Conservation (phyloP, 1,140 invertebrate genomes). For the Aricia agestis region DNA sequence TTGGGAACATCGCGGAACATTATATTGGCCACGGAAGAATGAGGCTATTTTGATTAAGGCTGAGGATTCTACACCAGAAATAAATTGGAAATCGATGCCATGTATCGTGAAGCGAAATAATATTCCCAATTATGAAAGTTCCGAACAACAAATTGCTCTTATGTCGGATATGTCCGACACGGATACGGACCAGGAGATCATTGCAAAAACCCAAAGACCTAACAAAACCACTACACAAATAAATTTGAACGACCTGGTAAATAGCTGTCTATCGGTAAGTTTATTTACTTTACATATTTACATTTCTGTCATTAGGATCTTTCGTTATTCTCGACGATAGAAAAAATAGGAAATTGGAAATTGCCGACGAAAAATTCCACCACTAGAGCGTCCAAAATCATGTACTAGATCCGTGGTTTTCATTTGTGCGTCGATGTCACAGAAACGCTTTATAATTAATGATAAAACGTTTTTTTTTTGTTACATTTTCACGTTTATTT, state of each 20-base stretch:
- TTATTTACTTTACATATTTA: neutral
- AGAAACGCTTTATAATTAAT: too few species aligned
- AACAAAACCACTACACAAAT: neutral
- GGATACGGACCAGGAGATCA: neutral
- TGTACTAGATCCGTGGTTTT: too few species aligned
- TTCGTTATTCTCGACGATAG: too few species aligned
- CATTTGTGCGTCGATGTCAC: too few species aligned
- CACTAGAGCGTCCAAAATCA: too few species aligned
- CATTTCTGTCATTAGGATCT: too few species aligned
- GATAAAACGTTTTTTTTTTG: too few species aligned
- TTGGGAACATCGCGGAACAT: slow-evolving; percentile 15
- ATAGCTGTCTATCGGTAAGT: neutral
- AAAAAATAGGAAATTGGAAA: too few species aligned
- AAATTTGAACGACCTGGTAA: neutral
- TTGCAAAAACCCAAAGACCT: neutral
- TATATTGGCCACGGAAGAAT: slow-evolving; percentile 10
- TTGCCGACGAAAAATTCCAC: too few species aligned
- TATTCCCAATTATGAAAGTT: slow-evolving; percentile 15
- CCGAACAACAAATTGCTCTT: neutral
- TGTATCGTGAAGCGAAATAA: slow-evolving; percentile 16
- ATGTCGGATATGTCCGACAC: neutral
- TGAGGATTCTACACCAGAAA: slow-evolving; percentile 19
- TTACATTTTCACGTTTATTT: too few species aligned
- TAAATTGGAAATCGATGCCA: slow-evolving; percentile 18
- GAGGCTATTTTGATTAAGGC: slow-evolving; percentile 14